Conservation (phyloP, 1,140 invertebrate genomes). For the Temnothorax longispinosus region DNA sequence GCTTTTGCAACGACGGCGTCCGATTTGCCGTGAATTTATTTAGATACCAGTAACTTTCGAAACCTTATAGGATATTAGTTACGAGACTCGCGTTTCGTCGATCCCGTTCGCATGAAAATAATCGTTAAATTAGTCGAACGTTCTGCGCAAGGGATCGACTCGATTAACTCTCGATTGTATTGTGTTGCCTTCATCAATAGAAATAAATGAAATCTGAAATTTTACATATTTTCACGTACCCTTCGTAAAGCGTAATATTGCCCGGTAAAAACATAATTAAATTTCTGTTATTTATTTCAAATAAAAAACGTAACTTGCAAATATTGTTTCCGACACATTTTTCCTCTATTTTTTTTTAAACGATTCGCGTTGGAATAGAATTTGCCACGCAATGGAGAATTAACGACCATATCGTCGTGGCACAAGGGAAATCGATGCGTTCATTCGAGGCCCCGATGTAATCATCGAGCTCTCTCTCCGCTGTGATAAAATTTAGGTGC, state of each 20-base stretch:
- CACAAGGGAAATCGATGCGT: conserved; percentile 66
- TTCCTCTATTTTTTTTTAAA: background rate
- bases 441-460: conserved; percentile 19
- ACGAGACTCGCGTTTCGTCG: conserved; percentile 67
- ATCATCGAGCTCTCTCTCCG: conserved; percentile 55
- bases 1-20: conserved; percentile 62
- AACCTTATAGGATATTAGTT: conserved; percentile 71
- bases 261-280: conserved; percentile 47
- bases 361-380: conserved; percentile 36
- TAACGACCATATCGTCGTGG: conserved; percentile 58
- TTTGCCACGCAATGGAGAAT: conserved; percentile 49
- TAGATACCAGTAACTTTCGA: conserved; percentile 70
- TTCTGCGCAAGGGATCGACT: conserved; percentile 6
- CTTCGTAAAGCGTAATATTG: conserved; percentile 3
- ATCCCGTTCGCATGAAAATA: conserved; percentile 63
- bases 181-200: conserved; percentile 5
- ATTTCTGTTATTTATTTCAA: background rate
- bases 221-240: background rate
- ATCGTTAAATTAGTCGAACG: conserved; percentile 12
- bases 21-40: conserved; percentile 69
- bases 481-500: conserved; percentile 70
- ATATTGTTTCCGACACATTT: conserved; percentile 23
- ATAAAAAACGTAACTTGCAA: conserved; percentile 15
- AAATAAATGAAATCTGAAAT: conserved; percentile 1
- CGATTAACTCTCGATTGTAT: conserved; percentile 40